These are phyloP conservation scores for Platichthys flesus DNA, from an alignment of 2,113 vertebrate species.

Conservation along the genomic window DNA sequence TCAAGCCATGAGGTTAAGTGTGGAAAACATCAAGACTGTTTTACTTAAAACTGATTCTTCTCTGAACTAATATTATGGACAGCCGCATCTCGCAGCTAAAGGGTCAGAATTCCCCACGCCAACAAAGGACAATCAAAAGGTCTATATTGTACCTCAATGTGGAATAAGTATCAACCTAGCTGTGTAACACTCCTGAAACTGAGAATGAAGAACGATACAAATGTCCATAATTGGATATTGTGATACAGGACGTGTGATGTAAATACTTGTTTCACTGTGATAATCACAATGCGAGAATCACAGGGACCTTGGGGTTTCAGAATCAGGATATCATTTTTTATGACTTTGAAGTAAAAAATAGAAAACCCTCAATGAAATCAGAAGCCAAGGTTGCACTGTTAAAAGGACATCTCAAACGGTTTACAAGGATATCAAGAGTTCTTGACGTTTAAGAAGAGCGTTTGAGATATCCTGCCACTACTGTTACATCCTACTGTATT, in stretches of 20 bases:
- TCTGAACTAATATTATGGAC: background rate
- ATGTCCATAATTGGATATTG: no score
- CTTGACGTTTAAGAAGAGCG: background rate
- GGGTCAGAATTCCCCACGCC: background rate
- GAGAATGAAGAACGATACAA: no score
- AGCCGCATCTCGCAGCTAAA: background rate
- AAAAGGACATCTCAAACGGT: background rate
- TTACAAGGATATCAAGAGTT: background rate
- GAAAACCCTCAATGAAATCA: background rate
- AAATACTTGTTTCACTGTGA: no score
- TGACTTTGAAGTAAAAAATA: no score
- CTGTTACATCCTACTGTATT: background rate
- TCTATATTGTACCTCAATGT: background rate
- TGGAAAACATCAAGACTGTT: background rate
- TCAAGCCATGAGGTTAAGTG: background rate
- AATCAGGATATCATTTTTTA: no score
- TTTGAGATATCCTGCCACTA: background rate
- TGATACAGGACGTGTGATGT: no score
- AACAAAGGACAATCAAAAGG: background rate
- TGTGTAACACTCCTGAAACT: no score
- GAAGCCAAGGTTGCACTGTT: background rate
- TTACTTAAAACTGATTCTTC: background rate
- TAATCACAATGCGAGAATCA: no score
- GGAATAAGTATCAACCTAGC: no score
- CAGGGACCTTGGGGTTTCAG: no score